Evolutionary conservation across 2,797 vertebrate genomes (phyloP).

Genomic region (Gymnoscopelus braueri): DNA sequence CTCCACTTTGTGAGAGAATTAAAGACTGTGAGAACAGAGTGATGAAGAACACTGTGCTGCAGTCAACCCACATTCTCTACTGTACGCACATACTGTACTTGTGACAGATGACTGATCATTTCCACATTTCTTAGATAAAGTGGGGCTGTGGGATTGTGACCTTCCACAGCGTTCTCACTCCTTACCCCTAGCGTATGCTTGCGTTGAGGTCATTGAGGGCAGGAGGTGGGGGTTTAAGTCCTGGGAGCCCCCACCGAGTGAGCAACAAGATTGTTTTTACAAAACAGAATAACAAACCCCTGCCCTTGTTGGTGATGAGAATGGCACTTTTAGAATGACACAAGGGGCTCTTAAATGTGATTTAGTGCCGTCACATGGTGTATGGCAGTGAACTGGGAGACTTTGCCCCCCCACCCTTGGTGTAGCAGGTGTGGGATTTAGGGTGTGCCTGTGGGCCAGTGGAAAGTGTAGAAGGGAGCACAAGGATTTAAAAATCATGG

Average conservation of each 20-base stretch:
- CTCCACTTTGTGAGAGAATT: slow-evolving; percentile 24
- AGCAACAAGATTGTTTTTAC: slow-evolving; percentile 57
- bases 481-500: background rate
- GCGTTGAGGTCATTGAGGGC: slow-evolving; percentile 41
- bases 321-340: slow-evolving; percentile 54
- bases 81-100: slow-evolving; percentile 15
- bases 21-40: slow-evolving; percentile 20
- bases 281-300: slow-evolving; percentile 65
- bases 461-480: slow-evolving; percentile 14
- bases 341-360: slow-evolving; percentile 62
- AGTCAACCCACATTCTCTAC: slow-evolving; percentile 14
- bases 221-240: slow-evolving; percentile 34
- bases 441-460: slow-evolving; percentile 27
- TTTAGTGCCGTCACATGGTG: slow-evolving; percentile 47
- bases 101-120: slow-evolving; percentile 31
- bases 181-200: slow-evolving; percentile 38
- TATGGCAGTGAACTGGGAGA: slow-evolving; percentile 25
- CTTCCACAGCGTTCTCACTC: slow-evolving; percentile 24
- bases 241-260: slow-evolving; percentile 34
- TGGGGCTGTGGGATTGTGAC: slow-evolving; percentile 51
- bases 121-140: slow-evolving; percentile 10
- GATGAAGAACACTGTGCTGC: slow-evolving; percentile 14
- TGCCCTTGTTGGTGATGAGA: slow-evolving; percentile 54
- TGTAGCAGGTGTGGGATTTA: slow-evolving; percentile 63
- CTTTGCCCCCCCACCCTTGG: slow-evolving; percentile 18